phyloP scores from a whole-genome alignment of 2,888 invertebrate species.

The Phytoseiulus persimilis region DNA sequence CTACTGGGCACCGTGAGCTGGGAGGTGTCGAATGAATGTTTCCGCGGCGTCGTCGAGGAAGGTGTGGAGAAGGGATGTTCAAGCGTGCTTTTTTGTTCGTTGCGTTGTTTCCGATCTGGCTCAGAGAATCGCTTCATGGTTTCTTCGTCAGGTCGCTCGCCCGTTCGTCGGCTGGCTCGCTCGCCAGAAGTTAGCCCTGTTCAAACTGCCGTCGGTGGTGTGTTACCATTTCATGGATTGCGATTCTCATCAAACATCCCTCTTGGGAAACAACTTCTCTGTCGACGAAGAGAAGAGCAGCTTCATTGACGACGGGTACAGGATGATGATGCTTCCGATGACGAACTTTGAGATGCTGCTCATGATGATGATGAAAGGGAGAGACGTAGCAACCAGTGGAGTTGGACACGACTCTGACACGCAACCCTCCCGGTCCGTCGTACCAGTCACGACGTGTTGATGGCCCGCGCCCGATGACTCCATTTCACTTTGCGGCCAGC shows the following conservation, averaged over 20 bases:
- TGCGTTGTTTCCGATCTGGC: not conserved
- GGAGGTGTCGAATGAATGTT: not conserved
- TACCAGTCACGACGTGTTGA: not conserved
- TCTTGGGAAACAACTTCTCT: not conserved
- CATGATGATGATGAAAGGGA: not conserved
- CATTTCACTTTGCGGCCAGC: not conserved
- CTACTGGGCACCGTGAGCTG: not conserved
- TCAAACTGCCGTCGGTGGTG: not conserved
- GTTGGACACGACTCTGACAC: not conserved
- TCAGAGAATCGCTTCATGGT: not conserved
- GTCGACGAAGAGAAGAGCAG: not conserved
- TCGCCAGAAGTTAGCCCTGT: not conserved
- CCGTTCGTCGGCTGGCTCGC: not conserved
- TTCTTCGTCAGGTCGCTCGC: no score
- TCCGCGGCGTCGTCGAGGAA: not conserved
- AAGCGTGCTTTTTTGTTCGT: not conserved
- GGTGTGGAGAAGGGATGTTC: not conserved
- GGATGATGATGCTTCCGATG: not conserved
- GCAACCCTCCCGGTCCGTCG: not conserved
- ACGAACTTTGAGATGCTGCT: not conserved
- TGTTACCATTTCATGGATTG: not conserved
- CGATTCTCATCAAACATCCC: not conserved
- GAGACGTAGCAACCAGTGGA: not conserved
- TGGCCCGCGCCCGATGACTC: not conserved
- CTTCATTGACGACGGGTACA: not conserved